These are phyloP conservation scores for Sialia sialis DNA, from an alignment of 2,113 vertebrate genomes.

Conservation along the genomic window DNA sequence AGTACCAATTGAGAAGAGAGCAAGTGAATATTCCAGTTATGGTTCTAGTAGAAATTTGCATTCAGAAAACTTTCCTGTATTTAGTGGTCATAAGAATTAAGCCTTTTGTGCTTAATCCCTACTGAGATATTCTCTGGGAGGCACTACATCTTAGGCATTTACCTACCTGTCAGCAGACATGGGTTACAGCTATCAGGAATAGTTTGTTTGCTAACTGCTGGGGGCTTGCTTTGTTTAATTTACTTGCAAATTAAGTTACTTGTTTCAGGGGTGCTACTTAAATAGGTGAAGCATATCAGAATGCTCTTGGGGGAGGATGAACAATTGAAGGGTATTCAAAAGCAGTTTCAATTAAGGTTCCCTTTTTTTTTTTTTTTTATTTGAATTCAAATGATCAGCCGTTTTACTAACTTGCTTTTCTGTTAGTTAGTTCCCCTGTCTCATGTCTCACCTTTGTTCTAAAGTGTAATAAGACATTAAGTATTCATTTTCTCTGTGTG, in stretches of 20 bases:
- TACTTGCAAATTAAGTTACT: neutral
- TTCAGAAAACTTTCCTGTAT: neutral
- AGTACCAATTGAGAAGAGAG: neutral
- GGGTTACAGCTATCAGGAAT: neutral
- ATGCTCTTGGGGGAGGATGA: neutral
- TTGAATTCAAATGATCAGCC: neutral
- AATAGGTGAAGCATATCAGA: neutral
- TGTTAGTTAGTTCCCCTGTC: neutral
- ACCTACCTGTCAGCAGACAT: neutral
- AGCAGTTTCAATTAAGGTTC: neutral
- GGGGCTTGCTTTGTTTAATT: neutral
- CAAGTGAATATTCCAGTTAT: neutral
- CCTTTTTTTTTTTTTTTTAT: neutral
- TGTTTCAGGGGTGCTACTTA: neutral
- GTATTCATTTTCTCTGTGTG: neutral
- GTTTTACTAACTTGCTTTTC: neutral
- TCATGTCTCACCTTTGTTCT: neutral
- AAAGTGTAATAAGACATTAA: neutral
- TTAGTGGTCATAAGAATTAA: neutral
- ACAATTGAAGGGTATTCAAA: neutral
- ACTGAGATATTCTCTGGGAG: neutral
- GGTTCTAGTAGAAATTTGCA: neutral
- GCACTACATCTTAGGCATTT: neutral
- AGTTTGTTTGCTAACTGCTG: neutral
- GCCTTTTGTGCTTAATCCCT: neutral